Evolutionary conservation across 2,888 invertebrate genomes (phyloP).

Genomic region (Anodontia alba): DNA sequence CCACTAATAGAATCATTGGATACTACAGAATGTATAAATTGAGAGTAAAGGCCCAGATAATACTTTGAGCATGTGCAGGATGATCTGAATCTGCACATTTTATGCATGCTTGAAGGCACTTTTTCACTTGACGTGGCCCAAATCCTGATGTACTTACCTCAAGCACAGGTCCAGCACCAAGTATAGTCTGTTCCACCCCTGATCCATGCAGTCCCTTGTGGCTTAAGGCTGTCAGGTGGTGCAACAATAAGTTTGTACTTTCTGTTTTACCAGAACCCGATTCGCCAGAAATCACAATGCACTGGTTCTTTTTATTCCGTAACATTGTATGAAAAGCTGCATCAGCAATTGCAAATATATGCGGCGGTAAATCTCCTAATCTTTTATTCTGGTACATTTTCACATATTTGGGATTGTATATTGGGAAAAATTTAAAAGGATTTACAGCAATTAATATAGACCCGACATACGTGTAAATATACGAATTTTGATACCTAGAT

Average conservation of each 20-base stretch:
- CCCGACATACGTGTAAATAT: constrained; percentile 98
- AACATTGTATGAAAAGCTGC: constrained; percentile 98
- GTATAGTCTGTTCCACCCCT: constrained; percentile 98
- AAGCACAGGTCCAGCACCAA: constrained; percentile 97
- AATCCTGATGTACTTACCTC: too few relatives aligned
- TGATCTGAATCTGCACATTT: too few relatives aligned
- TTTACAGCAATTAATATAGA: constrained; percentile 98
- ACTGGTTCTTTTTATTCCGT: constrained; percentile 94
- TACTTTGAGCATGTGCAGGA: too few relatives aligned
- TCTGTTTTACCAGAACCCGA: constrained; percentile 99
- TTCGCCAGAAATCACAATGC: constrained; percentile 97
- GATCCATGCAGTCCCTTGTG: constrained; percentile 94
- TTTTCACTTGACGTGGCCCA: too few relatives aligned
- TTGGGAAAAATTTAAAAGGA: constrained; percentile 95
- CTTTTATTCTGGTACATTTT: constrained; percentile 97
- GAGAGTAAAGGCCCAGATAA: too few relatives aligned
- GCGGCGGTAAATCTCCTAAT: constrained; percentile 96
- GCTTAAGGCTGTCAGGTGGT: constrained; percentile 96
- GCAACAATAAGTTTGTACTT: constrained; percentile 97
- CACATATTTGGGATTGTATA: constrained; percentile 99
- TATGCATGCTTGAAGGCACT: too few relatives aligned
- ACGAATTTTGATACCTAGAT: constrained; percentile 94
- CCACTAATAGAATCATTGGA: too few relatives aligned
- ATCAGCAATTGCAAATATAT: constrained; percentile 98
- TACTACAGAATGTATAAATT: too few relatives aligned